A percentile compares a stretch with the other conserved stretches of the same genome.
These are phyloP conservation scores for Beaufortia kweichowensis DNA, from an alignment of 2,113 vertebrate genomes.

Conservation along the genomic window DNA sequence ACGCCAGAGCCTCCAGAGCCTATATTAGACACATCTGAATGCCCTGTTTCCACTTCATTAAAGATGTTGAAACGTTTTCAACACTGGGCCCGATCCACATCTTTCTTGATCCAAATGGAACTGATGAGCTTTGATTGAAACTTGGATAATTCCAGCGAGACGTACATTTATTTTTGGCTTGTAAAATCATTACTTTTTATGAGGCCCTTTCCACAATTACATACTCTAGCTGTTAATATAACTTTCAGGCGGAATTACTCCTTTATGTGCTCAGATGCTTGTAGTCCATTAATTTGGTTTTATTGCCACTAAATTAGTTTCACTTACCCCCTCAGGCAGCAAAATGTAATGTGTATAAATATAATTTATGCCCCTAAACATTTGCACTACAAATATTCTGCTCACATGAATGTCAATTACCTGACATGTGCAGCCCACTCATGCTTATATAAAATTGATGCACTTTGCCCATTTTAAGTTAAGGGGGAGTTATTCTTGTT, in stretches of 20 bases:
- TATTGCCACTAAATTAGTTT: constrained; percentile 80
- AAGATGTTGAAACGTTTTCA: constrained; percentile 44
- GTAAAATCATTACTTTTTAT: constrained; percentile 75
- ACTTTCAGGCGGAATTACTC: constrained; percentile 74
- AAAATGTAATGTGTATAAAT: constrained; percentile 72
- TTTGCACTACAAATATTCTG: constrained; percentile 69
- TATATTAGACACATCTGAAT: constrained; percentile 32
- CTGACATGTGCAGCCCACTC: constrained; percentile 55
- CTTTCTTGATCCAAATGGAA: constrained; percentile 55
- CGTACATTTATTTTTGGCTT: constrained; percentile 70
- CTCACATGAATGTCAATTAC: constrained; percentile 63
- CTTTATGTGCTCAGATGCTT: constrained; percentile 75
- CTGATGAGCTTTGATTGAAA: constrained; percentile 61
- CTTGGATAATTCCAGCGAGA: constrained; percentile 63
- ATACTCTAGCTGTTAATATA: constrained; percentile 74
- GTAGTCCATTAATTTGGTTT: constrained; percentile 80
- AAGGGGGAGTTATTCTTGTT: constrained; percentile 41
- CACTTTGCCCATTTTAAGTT: constrained; percentile 47
- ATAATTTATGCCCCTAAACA: constrained; percentile 75
- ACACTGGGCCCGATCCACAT: constrained; percentile 22
- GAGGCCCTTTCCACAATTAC: constrained; percentile 71
- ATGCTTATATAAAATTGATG: constrained; percentile 41
- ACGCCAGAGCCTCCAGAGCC: constrained; percentile 1
- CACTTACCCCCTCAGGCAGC: constrained; percentile 73
- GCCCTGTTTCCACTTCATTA: constrained; percentile 39